Evolutionary conservation across 2,797 vertebrate species (phyloP).

Genomic region (Gymnothorax javanicus): DNA sequence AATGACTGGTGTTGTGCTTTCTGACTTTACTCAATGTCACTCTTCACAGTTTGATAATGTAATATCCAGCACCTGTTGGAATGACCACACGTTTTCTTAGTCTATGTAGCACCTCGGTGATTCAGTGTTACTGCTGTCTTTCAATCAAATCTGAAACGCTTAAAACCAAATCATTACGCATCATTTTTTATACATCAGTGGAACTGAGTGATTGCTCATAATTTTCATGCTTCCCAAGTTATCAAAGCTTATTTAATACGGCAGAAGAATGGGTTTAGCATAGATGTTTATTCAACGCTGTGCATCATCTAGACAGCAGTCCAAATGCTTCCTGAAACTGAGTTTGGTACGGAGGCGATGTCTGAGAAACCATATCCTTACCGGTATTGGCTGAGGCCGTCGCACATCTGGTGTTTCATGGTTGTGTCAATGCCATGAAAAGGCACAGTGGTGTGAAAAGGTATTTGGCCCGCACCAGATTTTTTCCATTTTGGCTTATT

Average conservation of each 20-base stretch:
- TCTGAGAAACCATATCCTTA: not conserved
- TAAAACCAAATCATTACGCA: not conserved
- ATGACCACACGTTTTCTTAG: not conserved
- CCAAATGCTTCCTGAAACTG: not conserved
- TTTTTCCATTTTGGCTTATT: too few relatives aligned
- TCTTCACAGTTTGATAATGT: not conserved
- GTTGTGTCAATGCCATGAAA: too few relatives aligned
- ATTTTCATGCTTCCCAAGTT: not conserved
- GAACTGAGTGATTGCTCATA: not conserved
- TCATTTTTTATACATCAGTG: not conserved
- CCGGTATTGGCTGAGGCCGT: not conserved
- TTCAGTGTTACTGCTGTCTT: not conserved
- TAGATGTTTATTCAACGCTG: not conserved
- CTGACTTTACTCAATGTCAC: not conserved
- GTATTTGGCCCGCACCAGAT: too few relatives aligned
- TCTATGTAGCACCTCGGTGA: too few relatives aligned
- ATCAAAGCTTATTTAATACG: not conserved
- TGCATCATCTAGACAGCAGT: not conserved
- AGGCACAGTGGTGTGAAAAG: too few relatives aligned
- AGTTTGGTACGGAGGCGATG: not conserved
- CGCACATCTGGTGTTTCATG: too few relatives aligned
- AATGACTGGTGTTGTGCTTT: conserved; percentile 24
- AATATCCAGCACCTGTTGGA: not conserved
- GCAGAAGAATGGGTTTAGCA: not conserved
- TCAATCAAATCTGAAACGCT: not conserved